Evolutionary conservation across 2,888 invertebrate genomes (phyloP).

Genomic region (Prostheceraeus crozeri): DNA sequence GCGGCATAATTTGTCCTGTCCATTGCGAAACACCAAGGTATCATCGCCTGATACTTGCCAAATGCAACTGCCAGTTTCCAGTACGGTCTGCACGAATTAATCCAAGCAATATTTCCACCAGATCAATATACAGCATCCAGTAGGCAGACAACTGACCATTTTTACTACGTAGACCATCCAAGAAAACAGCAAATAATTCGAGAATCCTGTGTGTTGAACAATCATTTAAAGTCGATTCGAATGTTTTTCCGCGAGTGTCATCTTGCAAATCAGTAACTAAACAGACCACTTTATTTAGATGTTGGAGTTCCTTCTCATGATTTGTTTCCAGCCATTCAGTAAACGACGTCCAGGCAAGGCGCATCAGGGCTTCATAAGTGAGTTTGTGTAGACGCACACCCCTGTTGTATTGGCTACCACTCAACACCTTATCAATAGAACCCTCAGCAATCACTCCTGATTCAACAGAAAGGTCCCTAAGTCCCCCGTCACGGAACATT

Average conservation of each 20-base stretch:
- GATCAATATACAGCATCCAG: slow-evolving; percentile 43
- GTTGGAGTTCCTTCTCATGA: slow-evolving; percentile 25
- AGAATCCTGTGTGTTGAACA: too few species aligned
- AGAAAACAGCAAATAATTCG: too few species aligned
- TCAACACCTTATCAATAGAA: slow-evolving; percentile 39
- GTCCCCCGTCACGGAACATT: slow-evolving; percentile 40
- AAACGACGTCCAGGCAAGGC: slow-evolving; percentile 37
- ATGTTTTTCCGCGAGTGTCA: too few species aligned
- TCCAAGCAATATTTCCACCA: slow-evolving; percentile 41
- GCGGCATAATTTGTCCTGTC: slow-evolving; percentile 43
- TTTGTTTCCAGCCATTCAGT: slow-evolving; percentile 39
- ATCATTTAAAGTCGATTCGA: too few species aligned
- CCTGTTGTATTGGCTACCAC: slow-evolving; percentile 36
- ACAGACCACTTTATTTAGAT: too few species aligned
- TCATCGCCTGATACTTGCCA: slow-evolving; percentile 39
- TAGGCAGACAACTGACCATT: slow-evolving; percentile 39
- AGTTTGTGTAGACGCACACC: slow-evolving; percentile 38
- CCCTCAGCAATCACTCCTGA: slow-evolving; percentile 42
- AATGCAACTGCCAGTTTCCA: slow-evolving; percentile 42
- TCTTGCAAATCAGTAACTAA: too few species aligned
- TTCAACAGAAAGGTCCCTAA: slow-evolving; percentile 40
- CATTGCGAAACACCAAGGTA: slow-evolving; percentile 43
- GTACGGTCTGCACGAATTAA: slow-evolving; percentile 40
- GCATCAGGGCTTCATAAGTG: slow-evolving; percentile 41
- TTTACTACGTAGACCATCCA: slow-evolving; percentile 27